Evolutionary conservation across 2,113 vertebrate genomes (phyloP).

Genomic region (Telmatochromis sp.): DNA sequence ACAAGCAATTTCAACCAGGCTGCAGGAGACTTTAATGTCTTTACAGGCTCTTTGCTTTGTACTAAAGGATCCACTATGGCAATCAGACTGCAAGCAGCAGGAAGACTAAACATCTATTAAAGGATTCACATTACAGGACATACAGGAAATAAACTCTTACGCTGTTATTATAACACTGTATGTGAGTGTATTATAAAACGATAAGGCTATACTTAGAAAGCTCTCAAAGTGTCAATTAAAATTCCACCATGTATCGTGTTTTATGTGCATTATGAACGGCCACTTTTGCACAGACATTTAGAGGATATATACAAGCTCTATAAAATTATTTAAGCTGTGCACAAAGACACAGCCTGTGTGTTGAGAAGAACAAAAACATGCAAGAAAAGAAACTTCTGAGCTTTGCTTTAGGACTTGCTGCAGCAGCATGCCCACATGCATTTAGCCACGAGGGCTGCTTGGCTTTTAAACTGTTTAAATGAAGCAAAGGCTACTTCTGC

Average conservation of each 20-base stretch:
- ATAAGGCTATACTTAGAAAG: background rate
- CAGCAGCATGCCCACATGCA: background rate
- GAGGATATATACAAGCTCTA: rapidly evolving
- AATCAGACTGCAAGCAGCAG: background rate
- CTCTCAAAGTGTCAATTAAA: background rate
- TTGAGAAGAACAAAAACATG: background rate
- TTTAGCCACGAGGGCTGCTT: background rate
- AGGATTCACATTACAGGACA: background rate
- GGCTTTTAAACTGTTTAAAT: background rate
- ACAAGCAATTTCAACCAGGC: background rate
- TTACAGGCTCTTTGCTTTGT: background rate
- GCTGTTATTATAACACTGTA: background rate
- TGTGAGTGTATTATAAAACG: background rate
- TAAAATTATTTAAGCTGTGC: background rate
- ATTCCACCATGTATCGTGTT: background rate
- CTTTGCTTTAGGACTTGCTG: background rate
- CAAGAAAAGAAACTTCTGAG: background rate
- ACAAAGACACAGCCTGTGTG: background rate
- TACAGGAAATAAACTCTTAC: background rate
- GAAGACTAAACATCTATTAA: background rate
- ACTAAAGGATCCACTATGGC: background rate
- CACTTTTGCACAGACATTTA: background rate
- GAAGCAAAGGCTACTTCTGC: background rate
- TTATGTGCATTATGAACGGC: background rate
- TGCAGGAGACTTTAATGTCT: background rate